Base-by-base conservation (phyloP, 2,113 vertebrate genomes). In the Crocuta crocuta region DNA sequence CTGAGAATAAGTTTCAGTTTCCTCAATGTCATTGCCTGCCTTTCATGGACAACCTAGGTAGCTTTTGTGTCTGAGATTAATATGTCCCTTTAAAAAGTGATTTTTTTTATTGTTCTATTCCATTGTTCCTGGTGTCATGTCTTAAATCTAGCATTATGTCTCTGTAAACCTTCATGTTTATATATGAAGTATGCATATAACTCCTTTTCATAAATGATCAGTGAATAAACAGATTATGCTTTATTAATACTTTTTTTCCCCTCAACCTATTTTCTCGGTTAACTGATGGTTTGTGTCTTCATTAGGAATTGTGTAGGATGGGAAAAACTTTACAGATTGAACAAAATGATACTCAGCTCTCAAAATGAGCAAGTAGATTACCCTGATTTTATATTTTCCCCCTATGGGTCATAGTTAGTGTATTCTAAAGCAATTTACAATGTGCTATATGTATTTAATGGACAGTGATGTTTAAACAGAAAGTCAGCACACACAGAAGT, bases 251-350 rank as follows among this genome's bases (percentile, higher is more conserved):
- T 43, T 85, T 81, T 95, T 91, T 58, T 35, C 73, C 23, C 76
- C 28, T 10, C 68, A 89, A 89, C 55, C 50, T 80, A 45, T 84
- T 71, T 88, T 87, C 81, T 85, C 85, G 53, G 92, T 91, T 94
- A 94, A 89, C 84, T 94, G 89, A 88, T 91, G 86, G 35, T 87
- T 95, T 82, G 66, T 97, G n/a, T 97, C 93, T 94, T 97, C 65
- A 94, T 93, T 91, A 85, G 13, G 33, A 88, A 97, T 89, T 95
- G 43, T 94, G 90, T 94, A 79, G 79, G 83, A 88, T 76, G 43
- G 35, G 88, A 50, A 84, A 48, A 86, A 88, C 33, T 81, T 92
- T 89, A 87, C 93, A 89, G 63, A 94, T 80, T 65, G 24, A 90
- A 74, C 74, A 11, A 92, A 94, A 88, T 1, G 8, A 24, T 2